Conservation (phyloP, 2,888 invertebrate genomes). For the Sarcophaga caerulescens region DNA sequence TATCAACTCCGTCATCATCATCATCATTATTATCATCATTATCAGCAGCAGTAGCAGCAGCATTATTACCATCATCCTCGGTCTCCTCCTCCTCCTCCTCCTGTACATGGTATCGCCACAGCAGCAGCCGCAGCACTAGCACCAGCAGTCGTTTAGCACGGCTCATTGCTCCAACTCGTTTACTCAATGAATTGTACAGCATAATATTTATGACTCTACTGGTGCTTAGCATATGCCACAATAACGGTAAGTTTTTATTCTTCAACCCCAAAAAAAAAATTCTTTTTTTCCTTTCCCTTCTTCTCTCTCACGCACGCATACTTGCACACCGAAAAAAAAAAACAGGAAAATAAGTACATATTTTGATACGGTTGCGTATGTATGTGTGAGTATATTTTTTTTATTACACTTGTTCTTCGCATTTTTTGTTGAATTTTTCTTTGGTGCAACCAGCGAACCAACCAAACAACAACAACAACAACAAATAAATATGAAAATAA, state of each 20-base stretch:
- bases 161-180: conserved; percentile 37
- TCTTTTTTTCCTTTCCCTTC: not conserved
- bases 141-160: conserved; percentile 1
- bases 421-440: not conserved
- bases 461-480: not conserved
- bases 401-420: not conserved
- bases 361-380: not conserved
- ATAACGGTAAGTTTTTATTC: conserved; percentile 59
- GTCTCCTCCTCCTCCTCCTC: not conserved
- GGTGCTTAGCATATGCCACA: conserved; percentile 64
- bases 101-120: conserved; percentile 1
- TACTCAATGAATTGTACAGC: conserved; percentile 57
- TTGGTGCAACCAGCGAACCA: not conserved
- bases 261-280: not conserved
- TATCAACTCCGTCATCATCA: not conserved
- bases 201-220: conserved; percentile 64
- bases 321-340: not conserved
- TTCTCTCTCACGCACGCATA: not conserved
- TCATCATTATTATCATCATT: not conserved
- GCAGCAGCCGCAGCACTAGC: not conserved
- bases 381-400: not conserved
- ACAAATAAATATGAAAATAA: conserved; percentile 38
- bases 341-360: not conserved
- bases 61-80: not conserved
- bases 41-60: not conserved